These are phyloP conservation scores for mouse (Mus musculus) DNA, from an alignment of 2,113 vertebrate genomes.

Conservation along the genomic window DNA sequence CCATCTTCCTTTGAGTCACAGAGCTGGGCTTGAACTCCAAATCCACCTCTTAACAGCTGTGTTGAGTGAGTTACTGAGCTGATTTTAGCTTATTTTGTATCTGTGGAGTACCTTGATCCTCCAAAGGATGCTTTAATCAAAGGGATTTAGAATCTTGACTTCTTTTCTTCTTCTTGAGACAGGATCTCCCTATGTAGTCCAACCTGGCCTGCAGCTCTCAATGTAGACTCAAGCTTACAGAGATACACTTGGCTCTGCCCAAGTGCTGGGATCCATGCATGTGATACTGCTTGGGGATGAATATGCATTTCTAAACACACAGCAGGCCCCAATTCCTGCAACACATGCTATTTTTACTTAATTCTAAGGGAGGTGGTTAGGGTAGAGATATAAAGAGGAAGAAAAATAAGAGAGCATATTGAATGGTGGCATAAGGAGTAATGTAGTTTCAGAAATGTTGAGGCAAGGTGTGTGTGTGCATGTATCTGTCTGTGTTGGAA, in stretches of 20 bases:
- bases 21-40: neutral
- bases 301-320: neutral
- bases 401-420: neutral
- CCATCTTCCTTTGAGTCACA: neutral
- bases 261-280: neutral
- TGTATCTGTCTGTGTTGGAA: neutral
- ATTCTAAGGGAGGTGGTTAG: neutral
- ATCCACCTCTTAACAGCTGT: neutral
- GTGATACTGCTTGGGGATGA: neutral
- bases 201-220: neutral
- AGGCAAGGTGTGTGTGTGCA: neutral
- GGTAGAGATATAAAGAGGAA: neutral
- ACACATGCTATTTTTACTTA: neutral
- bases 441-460: neutral
- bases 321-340: neutral
- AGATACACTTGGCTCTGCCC: neutral
- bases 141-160: neutral
- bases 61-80: neutral
- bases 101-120: neutral
- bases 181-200: neutral
- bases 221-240: too few species aligned
- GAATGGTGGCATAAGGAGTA: neutral
- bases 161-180: neutral
- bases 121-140: conserved; percentile 3
- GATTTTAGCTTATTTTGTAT: conserved; percentile 1